phyloP scores from a whole-genome alignment of 2,113 vertebrate genomes.

The Alces alces region DNA sequence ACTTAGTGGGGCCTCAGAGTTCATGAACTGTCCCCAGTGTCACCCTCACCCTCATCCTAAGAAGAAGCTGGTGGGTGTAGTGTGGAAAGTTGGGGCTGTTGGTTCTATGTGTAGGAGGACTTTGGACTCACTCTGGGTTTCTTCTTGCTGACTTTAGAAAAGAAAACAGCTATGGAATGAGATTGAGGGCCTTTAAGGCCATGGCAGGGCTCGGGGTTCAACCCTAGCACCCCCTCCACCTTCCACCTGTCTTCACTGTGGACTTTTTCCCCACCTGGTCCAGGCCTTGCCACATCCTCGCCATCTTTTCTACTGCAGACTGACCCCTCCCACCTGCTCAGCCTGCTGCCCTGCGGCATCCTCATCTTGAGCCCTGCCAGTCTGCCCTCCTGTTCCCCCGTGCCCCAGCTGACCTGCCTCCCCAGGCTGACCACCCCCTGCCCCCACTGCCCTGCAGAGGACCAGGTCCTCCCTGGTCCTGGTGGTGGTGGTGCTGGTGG shows the following conservation, averaged over 20 bases:
- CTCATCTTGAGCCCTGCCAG: not conserved
- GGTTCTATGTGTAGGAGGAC: not conserved
- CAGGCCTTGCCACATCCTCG: not conserved
- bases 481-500: not conserved
- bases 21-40: not conserved
- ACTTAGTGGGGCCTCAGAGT: not conserved
- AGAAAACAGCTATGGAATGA: not conserved
- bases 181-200: not conserved
- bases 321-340: not conserved
- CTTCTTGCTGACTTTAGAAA: not conserved
- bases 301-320: not conserved
- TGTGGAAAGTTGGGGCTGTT: not conserved
- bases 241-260: not conserved
- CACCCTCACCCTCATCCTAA: not conserved
- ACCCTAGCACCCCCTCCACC: not conserved
- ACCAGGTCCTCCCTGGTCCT: not conserved
- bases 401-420: not conserved
- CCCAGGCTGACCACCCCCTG: not conserved
- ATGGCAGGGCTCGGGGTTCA: accelerated
- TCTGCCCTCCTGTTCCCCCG: not conserved
- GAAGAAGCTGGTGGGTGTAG: not conserved
- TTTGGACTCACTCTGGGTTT: not conserved
- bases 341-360: not conserved
- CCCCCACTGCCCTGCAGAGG: not conserved
- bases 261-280: accelerated